phyloP scores from a whole-genome alignment of 2,888 invertebrate genomes.

The Pyrgus malvae region DNA sequence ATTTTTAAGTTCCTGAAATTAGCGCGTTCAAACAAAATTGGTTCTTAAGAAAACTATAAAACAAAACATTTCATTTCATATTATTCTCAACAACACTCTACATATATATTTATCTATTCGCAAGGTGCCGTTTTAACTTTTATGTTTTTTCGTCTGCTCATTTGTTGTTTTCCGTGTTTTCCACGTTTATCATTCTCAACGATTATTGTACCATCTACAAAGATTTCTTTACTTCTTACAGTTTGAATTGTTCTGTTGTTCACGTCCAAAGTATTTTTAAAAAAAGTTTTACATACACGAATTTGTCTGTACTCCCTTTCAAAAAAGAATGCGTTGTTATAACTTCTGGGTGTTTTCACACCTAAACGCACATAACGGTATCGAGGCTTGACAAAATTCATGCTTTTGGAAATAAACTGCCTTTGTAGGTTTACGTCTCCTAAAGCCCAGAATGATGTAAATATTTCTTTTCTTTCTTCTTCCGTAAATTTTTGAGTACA shows the following conservation, averaged over 20 bases:
- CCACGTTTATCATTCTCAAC: background rate
- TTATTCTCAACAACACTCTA: too few species aligned
- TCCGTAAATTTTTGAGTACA: background rate
- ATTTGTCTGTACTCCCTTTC: background rate
- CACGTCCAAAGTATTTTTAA: background rate
- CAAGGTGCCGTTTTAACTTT: too few species aligned
- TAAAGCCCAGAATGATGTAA: background rate
- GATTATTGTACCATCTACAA: background rate
- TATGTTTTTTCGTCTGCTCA: too few species aligned
- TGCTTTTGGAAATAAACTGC: background rate
- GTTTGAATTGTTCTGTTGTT: background rate
- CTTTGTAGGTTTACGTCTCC: background rate
- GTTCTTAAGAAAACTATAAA: too few species aligned
- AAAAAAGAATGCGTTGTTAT: background rate
- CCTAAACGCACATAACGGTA: background rate
- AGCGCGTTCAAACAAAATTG: too few species aligned
- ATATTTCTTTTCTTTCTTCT: background rate
- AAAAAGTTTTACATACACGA: background rate
- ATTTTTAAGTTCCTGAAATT: too few species aligned
- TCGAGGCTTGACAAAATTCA: background rate
- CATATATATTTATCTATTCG: too few species aligned
- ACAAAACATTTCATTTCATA: too few species aligned
- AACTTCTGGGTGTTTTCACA: background rate
- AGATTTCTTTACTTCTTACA: background rate
- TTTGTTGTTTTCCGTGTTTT: background rate